A percentile compares a stretch with the other conserved stretches of the same genome.
phyloP scores from a whole-genome alignment of 2,797 vertebrate species.

The Hybognathus amarus region DNA sequence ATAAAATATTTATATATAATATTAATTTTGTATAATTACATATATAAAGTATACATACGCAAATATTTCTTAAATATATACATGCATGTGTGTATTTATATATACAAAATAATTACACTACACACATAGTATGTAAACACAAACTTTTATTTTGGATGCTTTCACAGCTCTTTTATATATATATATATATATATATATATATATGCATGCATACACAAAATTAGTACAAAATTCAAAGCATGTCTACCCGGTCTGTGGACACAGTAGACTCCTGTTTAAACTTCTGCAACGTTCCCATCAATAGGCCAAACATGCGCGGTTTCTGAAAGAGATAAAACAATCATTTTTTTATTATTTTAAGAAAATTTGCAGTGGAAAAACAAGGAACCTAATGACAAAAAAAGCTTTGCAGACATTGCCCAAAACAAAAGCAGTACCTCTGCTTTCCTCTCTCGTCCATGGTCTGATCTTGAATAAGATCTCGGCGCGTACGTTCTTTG shows the following conservation, averaged over 20 bases:
- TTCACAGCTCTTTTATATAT: too few relatives aligned
- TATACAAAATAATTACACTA: too few relatives aligned
- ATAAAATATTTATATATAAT: too few relatives aligned
- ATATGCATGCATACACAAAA: too few relatives aligned
- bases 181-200: too few relatives aligned
- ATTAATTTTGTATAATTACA: too few relatives aligned
- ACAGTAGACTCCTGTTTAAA: slow-evolving; percentile 98
- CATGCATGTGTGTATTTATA: too few relatives aligned
- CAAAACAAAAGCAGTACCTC: slow-evolving; percentile 75
- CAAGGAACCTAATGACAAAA: not conserved
- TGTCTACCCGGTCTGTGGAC: slow-evolving; percentile 90
- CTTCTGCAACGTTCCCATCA: slow-evolving; percentile 99
- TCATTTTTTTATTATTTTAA: not conserved
- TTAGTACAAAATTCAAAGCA: not conserved
- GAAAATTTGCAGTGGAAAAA: not conserved
- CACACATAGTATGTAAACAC: too few relatives aligned
- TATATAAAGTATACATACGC: too few relatives aligned
- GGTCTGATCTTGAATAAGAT: slow-evolving; percentile 99
- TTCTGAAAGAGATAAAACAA: slow-evolving; percentile 75
- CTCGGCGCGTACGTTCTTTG: slow-evolving; percentile 98
- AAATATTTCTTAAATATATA: too few relatives aligned
- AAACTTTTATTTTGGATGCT: too few relatives aligned
- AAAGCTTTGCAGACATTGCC: not conserved
- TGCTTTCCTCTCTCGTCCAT: slow-evolving; percentile 99
- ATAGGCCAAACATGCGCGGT: slow-evolving; percentile 99